Percentiles rank a stretch among this genome's conserved stretches.
Evolutionary conservation across 1,140 invertebrate genomes (phyloP).

Genomic region (Drosophila simulans): DNA sequence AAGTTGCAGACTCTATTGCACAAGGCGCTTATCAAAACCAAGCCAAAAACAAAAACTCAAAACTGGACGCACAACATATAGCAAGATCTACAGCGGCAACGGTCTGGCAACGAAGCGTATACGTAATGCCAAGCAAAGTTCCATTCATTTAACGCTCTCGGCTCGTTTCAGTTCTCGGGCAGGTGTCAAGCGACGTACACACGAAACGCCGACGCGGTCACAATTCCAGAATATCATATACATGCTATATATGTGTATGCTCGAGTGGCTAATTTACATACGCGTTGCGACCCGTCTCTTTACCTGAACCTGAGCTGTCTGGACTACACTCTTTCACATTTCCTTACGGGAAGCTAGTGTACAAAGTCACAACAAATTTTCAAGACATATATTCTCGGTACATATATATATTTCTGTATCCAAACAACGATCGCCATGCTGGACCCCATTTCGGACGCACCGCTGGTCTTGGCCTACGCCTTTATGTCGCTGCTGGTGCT

Average conservation of each 20-base stretch:
- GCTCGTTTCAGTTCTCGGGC: constrained; percentile 55
- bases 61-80: constrained; percentile 22
- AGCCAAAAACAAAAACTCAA: neutral
- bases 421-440: constrained; percentile 51
- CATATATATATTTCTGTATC: constrained; percentile 7
- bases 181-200: constrained; percentile 60
- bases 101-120: constrained; percentile 58
- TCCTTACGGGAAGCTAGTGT: constrained; percentile 13
- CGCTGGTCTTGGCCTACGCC: constrained; percentile 75
- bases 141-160: constrained; percentile 54
- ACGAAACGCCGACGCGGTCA: constrained; percentile 33
- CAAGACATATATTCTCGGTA: neutral
- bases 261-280: constrained; percentile 44
- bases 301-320: constrained; percentile 29
- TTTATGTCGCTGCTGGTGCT: constrained; percentile 77
- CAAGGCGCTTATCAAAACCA: constrained; percentile 33
- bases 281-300: constrained; percentile 22
- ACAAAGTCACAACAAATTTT: constrained; percentile 9
- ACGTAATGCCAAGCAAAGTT: constrained; percentile 55
- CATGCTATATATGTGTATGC: constrained; percentile 37
- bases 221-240: constrained; percentile 39
- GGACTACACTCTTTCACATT: constrained; percentile 9
- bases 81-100: constrained; percentile 19
- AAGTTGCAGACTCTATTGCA: constrained; percentile 27
- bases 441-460: constrained; percentile 76